phyloP scores from a whole-genome alignment of 1,140 invertebrate species.

The Helicoverpa zea region DNA sequence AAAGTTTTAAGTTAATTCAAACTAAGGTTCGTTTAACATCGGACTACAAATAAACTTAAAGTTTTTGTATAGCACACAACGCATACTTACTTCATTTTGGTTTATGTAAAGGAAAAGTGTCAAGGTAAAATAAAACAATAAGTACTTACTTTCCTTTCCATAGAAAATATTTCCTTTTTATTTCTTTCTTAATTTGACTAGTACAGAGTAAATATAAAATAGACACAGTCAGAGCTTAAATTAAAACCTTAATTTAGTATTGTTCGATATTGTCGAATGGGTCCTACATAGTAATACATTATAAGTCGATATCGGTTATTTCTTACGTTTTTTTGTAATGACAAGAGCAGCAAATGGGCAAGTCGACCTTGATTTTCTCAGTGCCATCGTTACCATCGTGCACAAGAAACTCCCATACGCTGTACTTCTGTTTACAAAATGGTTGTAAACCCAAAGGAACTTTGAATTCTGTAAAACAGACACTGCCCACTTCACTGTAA shows the following conservation, averaged over 20 bases:
- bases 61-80: too few relatives aligned
- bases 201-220: background rate
- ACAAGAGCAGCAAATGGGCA: conserved; percentile 70
- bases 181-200: conserved; percentile 8
- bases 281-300: too few relatives aligned
- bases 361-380: conserved; percentile 54
- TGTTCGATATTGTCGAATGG: background rate
- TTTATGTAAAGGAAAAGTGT: too few relatives aligned
- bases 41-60: too few relatives aligned
- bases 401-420: conserved; percentile 64
- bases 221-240: background rate
- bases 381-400: conserved; percentile 52
- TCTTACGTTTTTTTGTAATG: conserved; percentile 53
- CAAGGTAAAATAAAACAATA: too few relatives aligned
- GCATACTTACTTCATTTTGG: too few relatives aligned
- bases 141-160: too few relatives aligned
- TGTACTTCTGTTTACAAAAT: conserved; percentile 65
- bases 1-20: too few relatives aligned
- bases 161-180: too few relatives aligned
- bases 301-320: too few relatives aligned
- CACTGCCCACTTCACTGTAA: conserved; percentile 54
- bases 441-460: conserved; percentile 49
- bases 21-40: too few relatives aligned
- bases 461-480: conserved; percentile 60
- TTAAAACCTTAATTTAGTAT: background rate